Conservation (phyloP, 2,113 vertebrate species). For the Melospiza georgiana region DNA sequence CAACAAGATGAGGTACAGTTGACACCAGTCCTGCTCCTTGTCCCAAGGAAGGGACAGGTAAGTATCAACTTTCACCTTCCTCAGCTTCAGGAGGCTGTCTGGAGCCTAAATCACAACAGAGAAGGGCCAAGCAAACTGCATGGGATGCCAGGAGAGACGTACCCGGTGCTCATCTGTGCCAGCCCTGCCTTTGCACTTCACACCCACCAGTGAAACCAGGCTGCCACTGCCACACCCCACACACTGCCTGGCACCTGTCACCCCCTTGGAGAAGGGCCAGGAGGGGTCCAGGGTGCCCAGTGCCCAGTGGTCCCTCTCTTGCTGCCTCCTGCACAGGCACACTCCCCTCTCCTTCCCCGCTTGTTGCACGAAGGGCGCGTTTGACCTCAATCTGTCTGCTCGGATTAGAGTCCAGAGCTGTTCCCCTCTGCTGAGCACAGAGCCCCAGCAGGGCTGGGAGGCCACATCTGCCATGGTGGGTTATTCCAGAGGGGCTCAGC, state of each 20-base stretch:
- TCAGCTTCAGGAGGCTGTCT: fast-evolving
- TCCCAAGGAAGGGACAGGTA: background rate
- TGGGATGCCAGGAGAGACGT: fast-evolving
- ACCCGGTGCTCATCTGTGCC: background rate
- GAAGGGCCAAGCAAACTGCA: background rate
- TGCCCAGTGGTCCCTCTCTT: background rate
- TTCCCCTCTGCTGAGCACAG: slow-evolving; percentile 31
- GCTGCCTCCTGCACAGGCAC: fast-evolving
- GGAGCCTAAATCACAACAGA: background rate
- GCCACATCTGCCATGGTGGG: background rate
- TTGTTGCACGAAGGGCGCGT: background rate
- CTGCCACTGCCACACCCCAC: fast-evolving
- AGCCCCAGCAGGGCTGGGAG: slow-evolving; percentile 5
- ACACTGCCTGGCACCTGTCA: fast-evolving
- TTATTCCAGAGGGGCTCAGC: background rate
- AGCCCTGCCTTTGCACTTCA: background rate
- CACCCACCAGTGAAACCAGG: fast-evolving
- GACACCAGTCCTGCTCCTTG: background rate
- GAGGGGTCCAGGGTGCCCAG: background rate
- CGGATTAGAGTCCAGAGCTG: slow-evolving; percentile 17
- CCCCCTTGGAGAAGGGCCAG: background rate
- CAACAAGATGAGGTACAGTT: background rate
- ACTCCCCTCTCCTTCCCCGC: background rate
- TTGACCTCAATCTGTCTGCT: slow-evolving; percentile 73
- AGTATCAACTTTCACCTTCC: background rate